Evolutionary conservation across 2,113 vertebrate genomes (phyloP).

Genomic region (Corythaixoides concolor): DNA sequence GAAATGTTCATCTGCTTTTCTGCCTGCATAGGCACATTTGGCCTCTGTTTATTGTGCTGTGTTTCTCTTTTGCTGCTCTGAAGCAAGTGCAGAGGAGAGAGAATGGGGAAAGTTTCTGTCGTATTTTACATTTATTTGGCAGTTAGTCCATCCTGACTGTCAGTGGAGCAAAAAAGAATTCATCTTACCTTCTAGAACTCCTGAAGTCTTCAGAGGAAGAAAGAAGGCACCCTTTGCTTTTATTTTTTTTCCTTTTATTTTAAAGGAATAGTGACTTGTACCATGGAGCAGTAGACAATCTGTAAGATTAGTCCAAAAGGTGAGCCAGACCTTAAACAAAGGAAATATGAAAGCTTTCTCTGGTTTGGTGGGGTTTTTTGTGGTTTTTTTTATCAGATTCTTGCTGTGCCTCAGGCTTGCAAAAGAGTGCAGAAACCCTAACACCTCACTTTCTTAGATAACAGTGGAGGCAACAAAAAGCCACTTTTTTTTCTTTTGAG

Average conservation of each 20-base stretch:
- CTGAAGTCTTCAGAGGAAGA: not conserved
- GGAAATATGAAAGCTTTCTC: not conserved
- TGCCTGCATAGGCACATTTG: not conserved
- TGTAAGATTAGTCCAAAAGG: not conserved
- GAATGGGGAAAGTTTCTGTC: not conserved
- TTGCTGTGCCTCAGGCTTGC: not conserved
- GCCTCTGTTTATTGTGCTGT: not conserved
- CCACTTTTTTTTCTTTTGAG: not conserved
- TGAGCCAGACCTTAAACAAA: not conserved
- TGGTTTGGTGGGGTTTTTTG: not conserved
- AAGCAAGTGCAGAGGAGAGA: not conserved
- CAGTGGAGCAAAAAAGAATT: not conserved
- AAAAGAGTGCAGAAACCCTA: slow-evolving; percentile 7
- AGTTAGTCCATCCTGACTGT: not conserved
- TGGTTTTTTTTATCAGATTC: not conserved
- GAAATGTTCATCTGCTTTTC: not conserved
- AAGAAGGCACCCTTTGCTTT: not conserved
- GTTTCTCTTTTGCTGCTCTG: not conserved
- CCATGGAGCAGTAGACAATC: not conserved
- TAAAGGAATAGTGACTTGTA: not conserved
- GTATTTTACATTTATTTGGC: not conserved
- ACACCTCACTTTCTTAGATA: not conserved
- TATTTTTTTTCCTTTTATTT: not conserved
- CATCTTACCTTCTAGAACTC: not conserved
- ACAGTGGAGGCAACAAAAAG: not conserved